phyloP scores from a whole-genome alignment of 2,888 invertebrate species.

The Sycophila texana region DNA sequence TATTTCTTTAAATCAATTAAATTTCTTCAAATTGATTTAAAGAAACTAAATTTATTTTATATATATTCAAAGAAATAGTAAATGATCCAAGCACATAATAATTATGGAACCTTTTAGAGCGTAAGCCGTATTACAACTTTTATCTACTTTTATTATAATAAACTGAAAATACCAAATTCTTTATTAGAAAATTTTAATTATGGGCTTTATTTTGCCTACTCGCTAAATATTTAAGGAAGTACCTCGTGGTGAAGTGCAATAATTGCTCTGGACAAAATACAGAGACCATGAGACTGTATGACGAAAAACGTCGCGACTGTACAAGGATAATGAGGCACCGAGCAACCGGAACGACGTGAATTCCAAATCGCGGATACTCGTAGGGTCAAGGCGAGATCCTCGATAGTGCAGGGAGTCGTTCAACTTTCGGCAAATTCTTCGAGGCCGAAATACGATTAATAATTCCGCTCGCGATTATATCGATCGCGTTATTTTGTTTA shows the following conservation, averaged over 20 bases:
- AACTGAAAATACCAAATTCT: no score
- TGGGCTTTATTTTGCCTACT: not conserved
- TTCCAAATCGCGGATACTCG: not conserved
- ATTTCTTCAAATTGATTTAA: no score
- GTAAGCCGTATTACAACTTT: no score
- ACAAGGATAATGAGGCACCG: slow-evolving; percentile 9
- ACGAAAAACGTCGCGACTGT: not conserved
- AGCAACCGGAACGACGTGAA: not conserved
- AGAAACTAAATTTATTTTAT: no score
- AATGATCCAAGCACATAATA: no score
- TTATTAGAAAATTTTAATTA: no score
- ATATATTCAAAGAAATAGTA: no score
- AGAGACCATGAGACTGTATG: not conserved
- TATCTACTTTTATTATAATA: no score
- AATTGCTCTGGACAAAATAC: not conserved
- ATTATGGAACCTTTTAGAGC: no score
- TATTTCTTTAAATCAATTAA: no score
- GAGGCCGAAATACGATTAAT: not conserved
- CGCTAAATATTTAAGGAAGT: slow-evolving; percentile 21
- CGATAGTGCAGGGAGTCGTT: slow-evolving; percentile 1
- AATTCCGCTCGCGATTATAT: not conserved
- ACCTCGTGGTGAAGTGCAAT: not conserved
- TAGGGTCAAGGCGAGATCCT: not conserved
- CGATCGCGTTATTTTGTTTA: not conserved
- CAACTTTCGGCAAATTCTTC: slow-evolving; percentile 19